Percentiles rank a stretch among this genome's conserved stretches.
Conservation (phyloP, 2,888 invertebrate species). For the Drosophila limbata region DNA sequence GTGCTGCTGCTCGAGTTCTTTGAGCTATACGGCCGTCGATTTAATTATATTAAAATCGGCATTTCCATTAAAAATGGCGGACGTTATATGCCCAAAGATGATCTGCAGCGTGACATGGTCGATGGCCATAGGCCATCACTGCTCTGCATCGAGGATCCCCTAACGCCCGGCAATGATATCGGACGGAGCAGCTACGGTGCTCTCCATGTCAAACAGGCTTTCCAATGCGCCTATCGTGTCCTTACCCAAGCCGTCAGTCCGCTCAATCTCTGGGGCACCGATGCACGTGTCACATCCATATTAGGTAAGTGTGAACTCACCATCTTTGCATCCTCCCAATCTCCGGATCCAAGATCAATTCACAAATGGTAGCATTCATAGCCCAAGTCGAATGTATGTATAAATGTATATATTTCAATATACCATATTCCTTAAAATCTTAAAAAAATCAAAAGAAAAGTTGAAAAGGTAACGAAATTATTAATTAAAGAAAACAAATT, state of each 20-base stretch:
- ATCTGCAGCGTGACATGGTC: conserved; percentile 96
- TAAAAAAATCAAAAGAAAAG: too few species aligned
- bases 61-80: conserved; percentile 97
- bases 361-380: conserved; percentile 1
- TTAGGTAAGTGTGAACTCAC: conserved; percentile 85
- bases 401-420: too few species aligned
- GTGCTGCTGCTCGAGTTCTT: conserved; percentile 98
- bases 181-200: conserved; percentile 96
- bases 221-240: conserved; percentile 97
- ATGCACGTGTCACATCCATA: conserved; percentile 88
- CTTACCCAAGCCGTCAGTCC: conserved; percentile 91
- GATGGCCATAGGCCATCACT: conserved; percentile 97
- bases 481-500: too few species aligned
- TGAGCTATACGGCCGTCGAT: conserved; percentile 98
- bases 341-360: conserved; percentile 2
- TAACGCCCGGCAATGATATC: conserved; percentile 98
- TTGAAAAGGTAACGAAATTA: too few species aligned
- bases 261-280: conserved; percentile 86
- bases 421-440: too few species aligned
- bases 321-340: neutral
- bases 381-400: too few species aligned
- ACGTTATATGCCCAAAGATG: conserved; percentile 96
- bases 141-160: conserved; percentile 98
- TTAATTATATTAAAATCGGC: conserved; percentile 94
- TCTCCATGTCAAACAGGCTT: conserved; percentile 93